phyloP scores from a whole-genome alignment of 23 tunicate species.

The Oikopleura vanhoeffeni region DNA sequence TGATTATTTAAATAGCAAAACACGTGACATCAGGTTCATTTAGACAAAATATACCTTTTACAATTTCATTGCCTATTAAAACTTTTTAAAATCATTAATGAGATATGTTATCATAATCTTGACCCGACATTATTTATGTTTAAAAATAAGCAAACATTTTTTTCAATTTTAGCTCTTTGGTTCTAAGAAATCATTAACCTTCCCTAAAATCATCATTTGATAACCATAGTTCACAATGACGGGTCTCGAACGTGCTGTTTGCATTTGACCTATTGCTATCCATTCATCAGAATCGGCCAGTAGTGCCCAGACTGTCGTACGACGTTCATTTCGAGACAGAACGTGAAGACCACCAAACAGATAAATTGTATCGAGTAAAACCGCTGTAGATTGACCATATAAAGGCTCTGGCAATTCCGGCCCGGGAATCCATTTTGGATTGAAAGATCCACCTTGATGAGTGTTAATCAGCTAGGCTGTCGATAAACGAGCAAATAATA shows the following conservation, averaged over 20 bases:
- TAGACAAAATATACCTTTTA: too few species aligned
- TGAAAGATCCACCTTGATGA: slow-evolving; percentile 8
- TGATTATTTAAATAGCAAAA: too few species aligned
- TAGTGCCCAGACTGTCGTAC: not conserved
- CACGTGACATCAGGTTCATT: too few species aligned
- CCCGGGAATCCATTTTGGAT: slow-evolving; percentile 11
- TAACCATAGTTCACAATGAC: not conserved
- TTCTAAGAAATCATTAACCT: too few species aligned
- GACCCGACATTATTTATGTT: too few species aligned
- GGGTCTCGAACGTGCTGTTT: slow-evolving; percentile 1
- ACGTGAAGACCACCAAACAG: slow-evolving; percentile 3
- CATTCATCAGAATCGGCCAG: not conserved
- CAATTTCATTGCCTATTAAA: too few species aligned
- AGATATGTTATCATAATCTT: too few species aligned
- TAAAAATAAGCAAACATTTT: too few species aligned
- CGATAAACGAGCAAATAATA: too few species aligned
- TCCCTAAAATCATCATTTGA: not conserved
- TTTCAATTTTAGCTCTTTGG: too few species aligned
- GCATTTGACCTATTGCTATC: not conserved
- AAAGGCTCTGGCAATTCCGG: not conserved
- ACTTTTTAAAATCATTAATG: too few species aligned
- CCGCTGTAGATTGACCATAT: not conserved
- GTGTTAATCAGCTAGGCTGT: too few species aligned
- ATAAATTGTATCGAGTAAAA: not conserved
- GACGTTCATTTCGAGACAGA: not conserved